A percentile compares a stretch with the other conserved stretches of the same genome.
phyloP scores from a whole-genome alignment of 2,888 invertebrate genomes.

The Drosophila quinaria region DNA sequence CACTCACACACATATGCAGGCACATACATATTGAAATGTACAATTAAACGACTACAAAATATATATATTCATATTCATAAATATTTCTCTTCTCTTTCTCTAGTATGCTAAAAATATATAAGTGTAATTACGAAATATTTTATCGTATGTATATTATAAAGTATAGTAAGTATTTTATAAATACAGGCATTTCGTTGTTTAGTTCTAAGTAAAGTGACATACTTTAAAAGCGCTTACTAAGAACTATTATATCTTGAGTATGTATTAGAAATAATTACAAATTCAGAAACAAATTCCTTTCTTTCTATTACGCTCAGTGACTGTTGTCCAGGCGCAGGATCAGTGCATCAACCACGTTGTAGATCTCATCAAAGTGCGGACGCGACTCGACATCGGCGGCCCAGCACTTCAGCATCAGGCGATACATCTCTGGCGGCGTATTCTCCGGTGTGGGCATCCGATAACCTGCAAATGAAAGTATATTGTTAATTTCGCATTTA shows the following conservation, averaged over 20 bases:
- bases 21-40: slow-evolving; percentile 46
- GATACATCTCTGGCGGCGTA: slow-evolving; percentile 95
- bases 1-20: slow-evolving; percentile 37
- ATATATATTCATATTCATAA: slow-evolving; percentile 43
- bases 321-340: slow-evolving; percentile 84
- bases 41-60: slow-evolving; percentile 66
- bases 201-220: slow-evolving; percentile 55
- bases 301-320: slow-evolving; percentile 56
- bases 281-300: slow-evolving; percentile 13
- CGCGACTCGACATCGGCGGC: slow-evolving; percentile 96
- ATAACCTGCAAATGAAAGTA: slow-evolving; percentile 88
- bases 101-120: slow-evolving; percentile 22
- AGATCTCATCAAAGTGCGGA: slow-evolving; percentile 96
- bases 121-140: slow-evolving; percentile 16
- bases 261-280: slow-evolving; percentile 35
- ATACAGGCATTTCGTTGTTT: slow-evolving; percentile 75
- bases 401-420: slow-evolving; percentile 97
- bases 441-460: slow-evolving; percentile 96
- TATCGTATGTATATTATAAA: slow-evolving; percentile 20
- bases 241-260: slow-evolving; percentile 53
- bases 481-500: not conserved
- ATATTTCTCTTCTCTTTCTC: slow-evolving; percentile 7
- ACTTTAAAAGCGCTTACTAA: slow-evolving; percentile 74
- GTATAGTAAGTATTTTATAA: slow-evolving; percentile 65
- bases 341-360: slow-evolving; percentile 91